phyloP scores from a whole-genome alignment of 2,888 invertebrate species.

The Sphecodes monilicornis region DNA sequence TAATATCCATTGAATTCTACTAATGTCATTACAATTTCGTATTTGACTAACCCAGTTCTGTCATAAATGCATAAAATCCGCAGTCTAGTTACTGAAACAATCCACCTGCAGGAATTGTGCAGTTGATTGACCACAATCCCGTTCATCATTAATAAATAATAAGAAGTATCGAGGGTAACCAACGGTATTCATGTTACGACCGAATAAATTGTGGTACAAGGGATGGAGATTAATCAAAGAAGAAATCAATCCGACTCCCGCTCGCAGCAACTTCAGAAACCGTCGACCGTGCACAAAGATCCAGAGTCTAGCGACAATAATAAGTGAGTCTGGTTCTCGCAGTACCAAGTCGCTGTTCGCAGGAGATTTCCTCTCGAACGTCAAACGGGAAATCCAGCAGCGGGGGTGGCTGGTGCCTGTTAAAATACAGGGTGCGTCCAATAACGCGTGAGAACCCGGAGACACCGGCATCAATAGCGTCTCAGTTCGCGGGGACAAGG shows the following conservation, averaged over 20 bases:
- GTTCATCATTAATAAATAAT: neutral
- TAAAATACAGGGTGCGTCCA: neutral
- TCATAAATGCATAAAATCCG: too few species aligned
- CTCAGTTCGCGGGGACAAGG: neutral
- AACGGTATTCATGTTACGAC: neutral
- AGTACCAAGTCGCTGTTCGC: neutral
- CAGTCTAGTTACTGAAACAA: too few species aligned
- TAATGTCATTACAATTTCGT: too few species aligned
- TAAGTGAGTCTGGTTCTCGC: neutral
- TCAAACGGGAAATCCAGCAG: neutral
- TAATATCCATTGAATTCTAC: too few species aligned
- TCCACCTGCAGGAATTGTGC: too few species aligned
- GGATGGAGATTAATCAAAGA: neutral
- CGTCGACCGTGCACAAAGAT: neutral
- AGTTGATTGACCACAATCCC: neutral
- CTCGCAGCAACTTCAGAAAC: neutral
- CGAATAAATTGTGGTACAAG: neutral
- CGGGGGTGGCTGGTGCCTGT: neutral
- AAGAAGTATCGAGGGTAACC: neutral
- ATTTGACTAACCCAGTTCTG: too few species aligned
- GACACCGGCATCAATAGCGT: conserved; percentile 5
- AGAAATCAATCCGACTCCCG: neutral
- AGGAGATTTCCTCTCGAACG: neutral
- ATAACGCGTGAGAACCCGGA: conserved; percentile 15
- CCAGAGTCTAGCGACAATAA: neutral